phyloP scores from a whole-genome alignment of 1,140 invertebrate genomes.

The Eumeta japonica region DNA sequence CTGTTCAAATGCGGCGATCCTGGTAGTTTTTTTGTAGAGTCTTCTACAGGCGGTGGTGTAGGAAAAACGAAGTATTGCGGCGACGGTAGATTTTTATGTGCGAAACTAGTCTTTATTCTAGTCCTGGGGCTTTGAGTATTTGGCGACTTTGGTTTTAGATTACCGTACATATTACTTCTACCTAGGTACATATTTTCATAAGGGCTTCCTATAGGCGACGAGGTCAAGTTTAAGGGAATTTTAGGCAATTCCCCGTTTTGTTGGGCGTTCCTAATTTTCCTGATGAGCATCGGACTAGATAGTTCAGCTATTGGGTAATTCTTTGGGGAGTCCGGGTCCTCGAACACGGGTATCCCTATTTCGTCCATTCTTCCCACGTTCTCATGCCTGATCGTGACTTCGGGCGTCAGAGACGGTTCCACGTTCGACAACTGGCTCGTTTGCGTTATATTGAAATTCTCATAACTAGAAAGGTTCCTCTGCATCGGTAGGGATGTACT shows the following conservation, averaged over 20 bases:
- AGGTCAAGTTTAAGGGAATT: too few species aligned
- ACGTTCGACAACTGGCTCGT: conserved; percentile 9
- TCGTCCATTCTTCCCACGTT: conserved; percentile 48
- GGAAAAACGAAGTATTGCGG: conserved; percentile 56
- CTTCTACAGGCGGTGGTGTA: conserved; percentile 36
- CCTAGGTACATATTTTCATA: conserved; percentile 58
- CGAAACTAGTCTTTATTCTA: conserved; percentile 62
- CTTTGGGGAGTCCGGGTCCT: conserved; percentile 24
- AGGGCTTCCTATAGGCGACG: conserved; percentile 43
- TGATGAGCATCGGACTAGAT: conserved; percentile 51
- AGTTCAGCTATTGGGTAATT: conserved; percentile 32
- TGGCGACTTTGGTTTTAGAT: conserved; percentile 58
- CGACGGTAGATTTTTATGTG: conserved; percentile 47
- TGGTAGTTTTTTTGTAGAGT: conserved; percentile 11
- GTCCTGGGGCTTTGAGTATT: conserved; percentile 59
- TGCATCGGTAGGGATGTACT: conserved; percentile 34
- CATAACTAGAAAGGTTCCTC: conserved; percentile 48
- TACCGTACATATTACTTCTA: conserved; percentile 30
- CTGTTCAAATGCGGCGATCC: conserved; percentile 24
- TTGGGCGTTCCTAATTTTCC: conserved; percentile 44
- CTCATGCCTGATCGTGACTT: conserved; percentile 35
- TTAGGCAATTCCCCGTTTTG: conserved; percentile 19
- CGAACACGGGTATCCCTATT: conserved; percentile 43
- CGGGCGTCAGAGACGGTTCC: conserved; percentile 22
- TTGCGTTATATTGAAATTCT: conserved; percentile 42